Base-by-base conservation (phyloP, 2,797 vertebrate species). In the Scomberomorus guttatus region DNA sequence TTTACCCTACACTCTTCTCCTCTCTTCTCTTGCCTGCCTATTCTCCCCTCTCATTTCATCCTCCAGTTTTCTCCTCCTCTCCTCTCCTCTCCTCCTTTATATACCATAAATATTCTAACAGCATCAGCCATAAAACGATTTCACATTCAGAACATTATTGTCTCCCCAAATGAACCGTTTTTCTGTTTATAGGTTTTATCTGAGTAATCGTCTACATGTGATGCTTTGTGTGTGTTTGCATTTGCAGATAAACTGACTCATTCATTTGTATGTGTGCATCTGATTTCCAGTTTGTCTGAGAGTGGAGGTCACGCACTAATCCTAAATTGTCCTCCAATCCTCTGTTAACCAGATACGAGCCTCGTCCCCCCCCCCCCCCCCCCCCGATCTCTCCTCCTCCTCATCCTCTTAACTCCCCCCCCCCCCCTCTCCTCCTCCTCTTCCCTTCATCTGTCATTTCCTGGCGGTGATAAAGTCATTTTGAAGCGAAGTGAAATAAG, bases 281-380 rank as follows among this genome's bases (percentile, higher is more conserved):
- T 71, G 57, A 72, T 77, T 89, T 85, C 62, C 73, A 83, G 77
- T 88, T 85, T 84, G 70, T 80, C 72, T 25, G 27, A 44, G 57
- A 72, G 66, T 34, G 25, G 84, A 90, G 90, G 85, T 90, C 78
- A 82, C 13, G 0, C 64, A n/a, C 75, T 91, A 72, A 91, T 90
- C 87, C 78, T 3, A 82, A 93, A 89, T 88, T 87, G 86, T 83
- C 80, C 87, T 87, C 84, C 86, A 84, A 77, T 87, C 86, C 65
- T 60, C 79, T 62, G 61, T 81, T 86, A 87, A 89, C 64, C 80
- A 88, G 84, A 86, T 84, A 77, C 72, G 1, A 84, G 73, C 73
- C 32, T 57, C 46, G 25, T 44, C n/a, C n/a, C n/a, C n/a, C n/a
- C n/a, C n/a, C n/a, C 9, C 18, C 20, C 14, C 59, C 65, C 69